Percentiles rank a stretch among this genome's conserved stretches.
These are phyloP conservation scores for Anolis carolinensis DNA, from an alignment of 2,113 vertebrate species.

Conservation along the genomic window DNA sequence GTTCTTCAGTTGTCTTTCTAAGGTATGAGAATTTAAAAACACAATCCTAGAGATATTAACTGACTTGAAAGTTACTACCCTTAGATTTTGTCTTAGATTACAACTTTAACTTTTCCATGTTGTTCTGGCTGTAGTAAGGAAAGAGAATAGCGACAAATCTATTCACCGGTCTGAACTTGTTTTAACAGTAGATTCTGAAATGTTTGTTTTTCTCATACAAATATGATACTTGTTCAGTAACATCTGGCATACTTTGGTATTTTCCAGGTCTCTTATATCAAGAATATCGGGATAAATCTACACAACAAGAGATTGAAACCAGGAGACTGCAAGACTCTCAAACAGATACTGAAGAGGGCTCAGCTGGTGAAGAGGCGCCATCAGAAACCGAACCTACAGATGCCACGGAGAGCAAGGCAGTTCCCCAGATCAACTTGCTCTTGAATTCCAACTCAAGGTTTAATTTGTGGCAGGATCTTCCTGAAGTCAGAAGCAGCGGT, in stretches of 20 bases:
- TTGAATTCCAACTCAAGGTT: conserved; percentile 82
- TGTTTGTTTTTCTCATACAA: not conserved
- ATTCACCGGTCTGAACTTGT: not conserved
- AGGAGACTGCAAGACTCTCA: conserved; percentile 86
- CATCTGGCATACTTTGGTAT: conserved; percentile 28
- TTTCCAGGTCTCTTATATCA: conserved; percentile 91
- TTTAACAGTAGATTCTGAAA: not conserved
- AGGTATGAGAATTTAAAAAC: not conserved
- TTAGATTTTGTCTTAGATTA: conserved; percentile 3
- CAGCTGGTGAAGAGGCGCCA: conserved; percentile 62
- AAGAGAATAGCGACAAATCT: not conserved
- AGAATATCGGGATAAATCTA: conserved; percentile 94
- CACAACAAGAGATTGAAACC: conserved; percentile 92
- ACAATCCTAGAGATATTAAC: not conserved
- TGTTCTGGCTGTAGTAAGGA: not conserved
- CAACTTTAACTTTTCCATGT: not conserved
- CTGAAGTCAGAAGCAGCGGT: conserved; percentile 85
- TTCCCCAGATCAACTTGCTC: conserved; percentile 79
- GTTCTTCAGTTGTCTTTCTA: not conserved
- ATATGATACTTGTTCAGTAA: not conserved
- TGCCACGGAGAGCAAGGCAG: conserved; percentile 62
- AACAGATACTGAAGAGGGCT: conserved; percentile 51
- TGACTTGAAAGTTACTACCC: not conserved
- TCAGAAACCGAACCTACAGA: conserved; percentile 70
- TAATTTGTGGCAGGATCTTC: conserved; percentile 95